Evolutionary conservation across 2,888 invertebrate genomes (phyloP).

Genomic region (Hermaeophaga mercurialis): DNA sequence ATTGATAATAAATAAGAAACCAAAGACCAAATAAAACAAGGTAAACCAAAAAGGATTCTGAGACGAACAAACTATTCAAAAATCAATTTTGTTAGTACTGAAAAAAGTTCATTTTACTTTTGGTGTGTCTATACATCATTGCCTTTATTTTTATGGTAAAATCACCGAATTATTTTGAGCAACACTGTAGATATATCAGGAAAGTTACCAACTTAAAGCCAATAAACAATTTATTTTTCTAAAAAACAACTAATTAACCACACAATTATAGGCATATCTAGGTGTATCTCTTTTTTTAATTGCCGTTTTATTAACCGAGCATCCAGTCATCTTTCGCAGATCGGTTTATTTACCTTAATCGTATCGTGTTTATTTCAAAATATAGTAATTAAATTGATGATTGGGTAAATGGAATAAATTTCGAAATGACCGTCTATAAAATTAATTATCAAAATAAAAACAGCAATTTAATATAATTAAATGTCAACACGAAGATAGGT

Average conservation of each 20-base stretch:
- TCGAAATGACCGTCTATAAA: background rate
- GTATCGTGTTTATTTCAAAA: background rate
- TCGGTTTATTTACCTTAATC: background rate
- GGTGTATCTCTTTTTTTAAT: background rate
- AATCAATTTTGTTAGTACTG: too few species aligned
- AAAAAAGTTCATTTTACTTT: too few species aligned
- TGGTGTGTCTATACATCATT: too few species aligned
- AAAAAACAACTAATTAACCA: background rate
- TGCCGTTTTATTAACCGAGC: background rate
- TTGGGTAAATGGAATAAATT: background rate
- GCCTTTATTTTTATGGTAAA: too few species aligned
- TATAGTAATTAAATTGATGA: background rate
- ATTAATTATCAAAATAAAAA: background rate
- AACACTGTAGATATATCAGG: too few species aligned
- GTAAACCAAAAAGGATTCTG: too few species aligned
- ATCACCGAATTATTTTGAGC: too few species aligned
- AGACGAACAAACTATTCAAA: too few species aligned
- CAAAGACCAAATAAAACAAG: too few species aligned
- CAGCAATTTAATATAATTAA: background rate
- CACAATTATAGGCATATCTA: background rate
- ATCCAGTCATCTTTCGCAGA: background rate
- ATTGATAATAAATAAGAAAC: too few species aligned
- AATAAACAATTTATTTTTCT: too few species aligned
- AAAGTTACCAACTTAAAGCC: too few species aligned
- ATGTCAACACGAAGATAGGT: background rate